Evolutionary conservation across 2,888 invertebrate genomes (phyloP), one percentile per base, ranked within the genome.

Genomic region (Mimas tiliae): DNA sequence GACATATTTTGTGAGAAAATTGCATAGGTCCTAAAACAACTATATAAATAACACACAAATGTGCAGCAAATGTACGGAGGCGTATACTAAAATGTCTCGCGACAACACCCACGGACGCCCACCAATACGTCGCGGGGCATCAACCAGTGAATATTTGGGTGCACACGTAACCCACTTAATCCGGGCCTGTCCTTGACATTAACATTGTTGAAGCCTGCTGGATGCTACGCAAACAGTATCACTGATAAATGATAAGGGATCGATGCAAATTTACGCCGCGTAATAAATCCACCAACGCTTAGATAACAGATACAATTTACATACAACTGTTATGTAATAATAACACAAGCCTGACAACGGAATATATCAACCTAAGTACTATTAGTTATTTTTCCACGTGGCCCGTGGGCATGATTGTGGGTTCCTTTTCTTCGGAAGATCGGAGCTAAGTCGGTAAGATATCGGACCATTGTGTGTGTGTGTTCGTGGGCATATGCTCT

Each of bases 181-280:
- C 34, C 55, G 16, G 21, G 8, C 50, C 50, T 42, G 58, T 42
- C 58, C 58, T 58, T 58, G 58, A 58, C 42, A 58, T 58, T 58
- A 19, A 55, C 55, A 55, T 16, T 16, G 55, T 16, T 8, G 16
- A 4, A 16, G 55, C 1, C 27, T 27, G 4, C 27, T 27, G 27
- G n/a, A 27, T 27, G 27, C 27, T 4, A 16, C n/a, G n/a, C 16
- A 55, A 14, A 38, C n/a, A n/a, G 42, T 58, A 58, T 58, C 58
- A 12, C 19, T 33, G 33, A 12, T 42, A 42, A 9, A 16, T 42
- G 58, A 58, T 58, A 42, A 58, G 58, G 19, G 58, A 58, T 58
- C 58, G 19, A 58, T 58, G 58, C 58, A 58, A 58, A 58, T 38
- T 42, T 42, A 38, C 55, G 55, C 38, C 33, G 33, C 53, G 53